Base-by-base conservation (phyloP, 2,797 vertebrate species). In the Spinus pinus region DNA sequence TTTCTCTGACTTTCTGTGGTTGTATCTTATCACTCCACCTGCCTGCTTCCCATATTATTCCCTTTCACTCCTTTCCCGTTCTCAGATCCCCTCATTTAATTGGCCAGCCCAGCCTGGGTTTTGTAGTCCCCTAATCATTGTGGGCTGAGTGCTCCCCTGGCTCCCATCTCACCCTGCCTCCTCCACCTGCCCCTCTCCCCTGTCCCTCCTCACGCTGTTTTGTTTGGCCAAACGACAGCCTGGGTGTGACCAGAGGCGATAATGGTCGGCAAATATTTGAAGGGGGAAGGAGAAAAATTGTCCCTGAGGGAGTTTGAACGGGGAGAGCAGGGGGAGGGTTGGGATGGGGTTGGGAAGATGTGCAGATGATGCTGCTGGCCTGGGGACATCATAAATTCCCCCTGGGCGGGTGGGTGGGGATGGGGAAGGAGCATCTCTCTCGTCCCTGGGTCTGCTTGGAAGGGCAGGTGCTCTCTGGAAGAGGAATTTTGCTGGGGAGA, bases 101-200 rank as follows among this genome's bases (percentile, higher is more conserved):
- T 83, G 31, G 4, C 17, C 71, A 44, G 74, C 30, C 71, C 86
- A 80, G 85, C 49, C 86, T 54, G 78, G 67, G 86, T 94, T 94
- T 96, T 91, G 79, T 72, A 4, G 12, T 74, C 11, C 58, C 88
- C 84, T 97, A 95, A 96, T 97, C 94, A 30, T 85, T 84, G 47
- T 57, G 70, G 62, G 51, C 93, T 82, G 81, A 84, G 81, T 72
- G 88, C 88, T 95, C 90, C 93, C 97, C 73, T 83, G 94, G 91
- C 91, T 92, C 88, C 83, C 88, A 54, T 94, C 94, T 94, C 92
- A 27, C 54, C 86, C 77, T 27, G 78, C 79, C 82, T 83, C 81
- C 0, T 86, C 93, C 94, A 90, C 46, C 94, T 94, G 95, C 93
- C 94, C 86, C 78, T 93, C 69, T 81, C 31, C 75, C 30, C 22